Base-by-base conservation (phyloP, 2,797 vertebrate genomes). In the Liparis tanakae region DNA sequence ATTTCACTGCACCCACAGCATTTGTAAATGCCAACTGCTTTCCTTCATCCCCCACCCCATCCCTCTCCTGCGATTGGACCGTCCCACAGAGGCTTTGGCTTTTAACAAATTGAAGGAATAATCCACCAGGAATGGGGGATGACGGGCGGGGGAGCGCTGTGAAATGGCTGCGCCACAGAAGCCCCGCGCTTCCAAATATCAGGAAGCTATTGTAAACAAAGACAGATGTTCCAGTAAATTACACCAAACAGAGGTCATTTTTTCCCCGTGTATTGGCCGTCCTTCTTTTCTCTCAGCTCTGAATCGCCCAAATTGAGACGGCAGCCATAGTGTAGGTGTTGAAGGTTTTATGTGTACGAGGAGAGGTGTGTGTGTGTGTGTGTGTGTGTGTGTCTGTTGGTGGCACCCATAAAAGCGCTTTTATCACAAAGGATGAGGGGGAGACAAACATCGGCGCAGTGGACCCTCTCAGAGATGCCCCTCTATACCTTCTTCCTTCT, bases 41-140 rank as follows among this genome's bases (percentile, higher is more conserved):
- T 66, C 75, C 82, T 69, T 59, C 72, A 74, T 69, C 82, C 50
- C 71, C 70, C 56, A 58, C 71, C 70, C 70, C 44, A 51, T 77
- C 65, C 62, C 74, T 83, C 82, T 73, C 59, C 56, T 53, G 30
- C 68, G 72, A 91, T 86, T 88, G 87, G 89, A 89, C 84, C 81
- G 65, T 82, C 76, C 73, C 70, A 69, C 53, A 17, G 80, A 89
- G 84, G 86, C 85, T 85, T 84, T 46, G 62, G 90, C 90, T 93
- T 91, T 94, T 92, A 94, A 91, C 90, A 93, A 93, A 93, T 91
- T 92, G 88, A 92, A 89, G 81, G 90, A 89, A 86, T 88, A 87
- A 92, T 92, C 85, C 83, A 73, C 48, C 22, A 82, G 60, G 86
- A 85, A 70, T 66, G 37, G 14, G 12, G 65, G 43, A 1, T 46